Evolutionary conservation across 2,797 vertebrate genomes (phyloP).

Genomic region (Zenarchopterus dispar): DNA sequence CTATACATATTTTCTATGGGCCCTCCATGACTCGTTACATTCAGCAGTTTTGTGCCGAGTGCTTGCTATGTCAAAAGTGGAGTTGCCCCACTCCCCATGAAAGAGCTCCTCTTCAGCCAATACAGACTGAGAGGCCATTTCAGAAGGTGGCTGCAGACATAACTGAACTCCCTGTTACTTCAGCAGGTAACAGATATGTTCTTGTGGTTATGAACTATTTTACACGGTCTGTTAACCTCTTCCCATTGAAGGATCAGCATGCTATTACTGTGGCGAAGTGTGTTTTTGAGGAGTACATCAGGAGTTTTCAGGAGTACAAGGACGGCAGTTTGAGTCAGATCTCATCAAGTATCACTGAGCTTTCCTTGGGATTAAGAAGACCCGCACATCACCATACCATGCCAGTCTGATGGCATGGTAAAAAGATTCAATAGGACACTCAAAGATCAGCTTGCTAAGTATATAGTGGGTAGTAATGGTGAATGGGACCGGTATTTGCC

Average conservation of each 20-base stretch:
- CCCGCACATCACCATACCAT: neutral
- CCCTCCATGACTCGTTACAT: slow-evolving; percentile 22
- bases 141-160: slow-evolving; percentile 33
- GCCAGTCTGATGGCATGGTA: neutral
- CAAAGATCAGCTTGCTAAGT: neutral
- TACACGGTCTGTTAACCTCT: neutral
- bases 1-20: slow-evolving; percentile 25
- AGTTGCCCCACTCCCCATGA: slow-evolving; percentile 6
- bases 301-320: neutral
- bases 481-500: neutral
- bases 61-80: slow-evolving; percentile 28
- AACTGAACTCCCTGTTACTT: slow-evolving; percentile 11
- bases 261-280: neutral
- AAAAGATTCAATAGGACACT: neutral
- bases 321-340: neutral
- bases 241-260: neutral
- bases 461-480: too few relatives aligned
- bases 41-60: slow-evolving; percentile 3
- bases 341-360: neutral
- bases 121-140: slow-evolving; percentile 17
- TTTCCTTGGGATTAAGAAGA: neutral
- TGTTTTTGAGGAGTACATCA: neutral
- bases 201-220: neutral
- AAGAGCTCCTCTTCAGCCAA: slow-evolving; percentile 20
- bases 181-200: slow-evolving; percentile 5